A percentile compares a stretch with the other conserved stretches of the same genome.
Conservation (phyloP, 1,140 invertebrate genomes). For the Ctenoplectra terminalis region DNA sequence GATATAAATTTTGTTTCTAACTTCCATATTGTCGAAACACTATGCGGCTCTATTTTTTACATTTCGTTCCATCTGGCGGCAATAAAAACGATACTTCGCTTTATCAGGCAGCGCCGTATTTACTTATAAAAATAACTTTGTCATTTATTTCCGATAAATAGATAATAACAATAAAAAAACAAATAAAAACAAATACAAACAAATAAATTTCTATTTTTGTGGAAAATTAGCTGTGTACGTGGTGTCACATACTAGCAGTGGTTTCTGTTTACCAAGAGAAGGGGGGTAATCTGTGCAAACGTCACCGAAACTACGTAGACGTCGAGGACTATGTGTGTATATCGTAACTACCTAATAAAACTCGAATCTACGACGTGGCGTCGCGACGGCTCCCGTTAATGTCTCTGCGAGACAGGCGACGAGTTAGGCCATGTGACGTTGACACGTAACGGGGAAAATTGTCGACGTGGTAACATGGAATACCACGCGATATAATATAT, state of each 20-base stretch:
- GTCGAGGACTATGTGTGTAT: conserved; percentile 16
- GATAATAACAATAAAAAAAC: no score
- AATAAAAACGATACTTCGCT: no score
- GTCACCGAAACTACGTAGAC: conserved; percentile 24
- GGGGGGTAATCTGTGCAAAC: conserved; percentile 11
- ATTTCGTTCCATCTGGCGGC: no score
- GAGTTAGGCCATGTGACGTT: conserved; percentile 15
- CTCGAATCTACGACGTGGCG: conserved; percentile 27
- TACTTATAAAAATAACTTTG: no score
- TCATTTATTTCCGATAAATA: no score
- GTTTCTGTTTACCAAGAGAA: conserved; percentile 4
- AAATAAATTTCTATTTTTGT: no score
- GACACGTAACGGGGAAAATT: conserved; percentile 13
- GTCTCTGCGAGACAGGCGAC: conserved; percentile 18
- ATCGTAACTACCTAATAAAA: conserved; percentile 39
- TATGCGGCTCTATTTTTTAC: no score
- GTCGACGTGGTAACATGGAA: neutral
- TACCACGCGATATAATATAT: neutral
- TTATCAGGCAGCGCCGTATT: no score
- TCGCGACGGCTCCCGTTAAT: conserved; percentile 26
- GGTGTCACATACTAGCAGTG: neutral
- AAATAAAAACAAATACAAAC: no score
- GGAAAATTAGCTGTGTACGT: no score
- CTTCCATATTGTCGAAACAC: no score
- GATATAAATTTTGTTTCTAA: no score